Evolutionary conservation across 2,888 invertebrate genomes (phyloP), one percentile per base, ranked within the genome.

Genomic region (Eumacrocentrus americanus): DNA sequence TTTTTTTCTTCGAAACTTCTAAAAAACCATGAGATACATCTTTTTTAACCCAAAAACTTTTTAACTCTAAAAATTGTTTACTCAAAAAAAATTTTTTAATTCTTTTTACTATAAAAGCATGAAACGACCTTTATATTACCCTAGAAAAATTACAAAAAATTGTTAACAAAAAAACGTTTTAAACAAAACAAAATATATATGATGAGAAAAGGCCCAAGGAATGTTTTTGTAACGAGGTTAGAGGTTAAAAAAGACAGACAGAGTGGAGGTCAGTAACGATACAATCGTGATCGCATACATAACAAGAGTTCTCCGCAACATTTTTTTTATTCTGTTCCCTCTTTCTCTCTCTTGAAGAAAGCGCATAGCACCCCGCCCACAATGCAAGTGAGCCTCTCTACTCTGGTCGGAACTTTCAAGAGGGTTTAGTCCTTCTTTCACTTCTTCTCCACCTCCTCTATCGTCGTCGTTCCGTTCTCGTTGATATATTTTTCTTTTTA

Each of bases 361-460:
- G 29, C 29, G 29, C 29, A 29, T 9, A 29, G 5, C 29, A 29
- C 29, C 29, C 29, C 29, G 29, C 29, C 29, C 9, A 29, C 29
- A 29, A n/a, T 2, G n/a, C 14, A 38, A 38, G 38, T 12, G 38
- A 3, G 38, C 38, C 12, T 23, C 12, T 1, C 38, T 20, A 22
- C 9, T 20, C 5, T 64, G 64, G 64, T 66, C 66, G 67, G 66
- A 68, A 66, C 67, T 64, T 52, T 62, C 59, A 61, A 64, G 62
- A 63, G 66, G 61, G 66, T 60, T 61, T 64, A 66, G 60, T 56
- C 63, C 68, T 66, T 66, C 62, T 62, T 62, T 60, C 61, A 60
- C 65, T 64, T 66, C 60, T 62, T 54, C 55, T 60, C 55, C 61
- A 62, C 9, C 9, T 29, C 29, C 9, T 9, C 29, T 9, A 4